These are phyloP conservation scores for Eristalis arbustorum DNA, from an alignment of 2,888 invertebrate species.

Conservation along the genomic window DNA sequence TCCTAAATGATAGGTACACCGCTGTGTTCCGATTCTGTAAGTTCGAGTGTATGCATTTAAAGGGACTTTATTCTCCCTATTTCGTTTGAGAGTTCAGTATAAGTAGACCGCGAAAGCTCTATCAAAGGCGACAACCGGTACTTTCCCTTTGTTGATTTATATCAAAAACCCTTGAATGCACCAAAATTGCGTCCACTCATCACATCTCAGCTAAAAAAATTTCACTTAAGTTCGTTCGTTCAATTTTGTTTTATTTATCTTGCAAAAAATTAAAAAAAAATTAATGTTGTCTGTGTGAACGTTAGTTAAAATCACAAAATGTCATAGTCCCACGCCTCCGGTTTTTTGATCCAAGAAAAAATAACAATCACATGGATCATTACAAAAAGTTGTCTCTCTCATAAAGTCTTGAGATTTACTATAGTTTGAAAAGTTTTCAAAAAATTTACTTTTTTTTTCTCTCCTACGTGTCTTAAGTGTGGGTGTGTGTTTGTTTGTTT, in stretches of 20 bases:
- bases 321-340: constrained; percentile 51
- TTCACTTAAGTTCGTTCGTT: background rate
- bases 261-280: background rate
- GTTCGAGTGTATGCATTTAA: no score
- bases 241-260: constrained; percentile 17
- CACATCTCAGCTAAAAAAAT: background rate
- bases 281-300: constrained; percentile 11
- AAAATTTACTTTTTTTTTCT: constrained; percentile 27
- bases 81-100: no score
- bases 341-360: constrained; percentile 37
- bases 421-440: constrained; percentile 46
- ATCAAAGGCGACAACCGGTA: no score
- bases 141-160: no score
- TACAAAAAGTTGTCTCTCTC: constrained; percentile 45
- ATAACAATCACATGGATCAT: constrained; percentile 24
- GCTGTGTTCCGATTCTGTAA: no score
- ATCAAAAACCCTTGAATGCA: no score
- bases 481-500: constrained; percentile 6
- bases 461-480: background rate
- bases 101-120: no score
- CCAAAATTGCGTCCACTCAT: no score
- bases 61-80: no score
- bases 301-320: constrained; percentile 33
- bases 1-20: no score
- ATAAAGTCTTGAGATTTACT: constrained; percentile 29